Conservation (phyloP, 2,888 invertebrate genomes). For the Lamproptera curius region DNA sequence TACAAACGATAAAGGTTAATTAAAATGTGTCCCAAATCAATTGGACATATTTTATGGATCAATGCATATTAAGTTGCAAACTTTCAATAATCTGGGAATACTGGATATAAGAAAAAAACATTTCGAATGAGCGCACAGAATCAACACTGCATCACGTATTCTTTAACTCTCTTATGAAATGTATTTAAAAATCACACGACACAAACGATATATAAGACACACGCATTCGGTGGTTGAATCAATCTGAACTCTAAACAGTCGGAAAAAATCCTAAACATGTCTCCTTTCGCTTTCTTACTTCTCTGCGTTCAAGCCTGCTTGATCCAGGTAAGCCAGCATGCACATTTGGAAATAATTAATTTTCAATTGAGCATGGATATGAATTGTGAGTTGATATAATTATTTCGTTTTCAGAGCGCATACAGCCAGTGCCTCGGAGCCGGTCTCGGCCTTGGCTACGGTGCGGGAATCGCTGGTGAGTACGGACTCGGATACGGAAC, state of each 20-base stretch:
- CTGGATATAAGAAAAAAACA: neutral
- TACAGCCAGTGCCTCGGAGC: conserved; percentile 24
- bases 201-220: conserved; percentile 3
- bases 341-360: neutral
- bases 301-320: conserved; percentile 44
- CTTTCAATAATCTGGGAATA: too few species aligned
- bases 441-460: conserved; percentile 10
- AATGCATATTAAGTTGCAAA: too few species aligned
- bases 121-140: neutral
- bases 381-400: neutral
- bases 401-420: conserved; percentile 23
- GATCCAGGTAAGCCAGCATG: conserved; percentile 34
- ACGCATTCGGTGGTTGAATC: neutral
- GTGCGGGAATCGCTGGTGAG: conserved; percentile 2
- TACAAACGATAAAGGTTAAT: too few species aligned
- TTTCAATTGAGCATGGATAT: neutral
- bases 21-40: too few species aligned
- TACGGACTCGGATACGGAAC: conserved; percentile 2
- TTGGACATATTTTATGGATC: too few species aligned
- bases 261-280: conserved; percentile 28
- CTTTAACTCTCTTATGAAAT: neutral
- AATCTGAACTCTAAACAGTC: conserved; percentile 2
- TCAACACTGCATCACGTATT: neutral
- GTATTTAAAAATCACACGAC: neutral
- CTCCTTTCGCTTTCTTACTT: conserved; percentile 34